Evolutionary conservation across 2,888 invertebrate species (phyloP).

Genomic region (Dryobotodes eremita): DNA sequence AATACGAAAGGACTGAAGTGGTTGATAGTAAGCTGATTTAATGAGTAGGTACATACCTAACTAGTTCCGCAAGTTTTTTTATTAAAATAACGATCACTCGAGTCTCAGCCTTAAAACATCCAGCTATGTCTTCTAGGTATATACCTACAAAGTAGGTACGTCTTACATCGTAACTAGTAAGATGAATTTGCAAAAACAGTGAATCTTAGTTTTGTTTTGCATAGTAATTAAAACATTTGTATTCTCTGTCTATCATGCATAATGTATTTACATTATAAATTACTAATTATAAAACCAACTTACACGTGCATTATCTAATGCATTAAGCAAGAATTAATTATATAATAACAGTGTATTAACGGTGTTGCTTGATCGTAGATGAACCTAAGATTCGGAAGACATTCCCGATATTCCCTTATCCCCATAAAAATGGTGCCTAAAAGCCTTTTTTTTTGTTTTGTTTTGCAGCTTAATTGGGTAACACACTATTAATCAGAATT

Average conservation of each 20-base stretch:
- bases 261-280: conserved; percentile 20
- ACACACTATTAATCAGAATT: too few relatives aligned
- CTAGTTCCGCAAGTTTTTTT: conserved; percentile 48
- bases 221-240: conserved; percentile 2
- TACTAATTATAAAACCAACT: conserved; percentile 7
- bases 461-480: too few relatives aligned
- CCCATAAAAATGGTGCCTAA: not conserved
- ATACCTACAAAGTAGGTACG: not conserved
- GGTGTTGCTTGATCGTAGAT: not conserved
- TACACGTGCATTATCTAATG: not conserved
- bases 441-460: too few relatives aligned
- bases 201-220: conserved; percentile 10
- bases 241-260: conserved; percentile 23
- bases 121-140: not conserved
- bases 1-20: not conserved
- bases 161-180: not conserved
- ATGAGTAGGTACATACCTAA: conserved; percentile 9
- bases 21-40: conserved; percentile 19
- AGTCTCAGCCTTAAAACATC: not conserved
- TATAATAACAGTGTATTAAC: not conserved
- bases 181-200: not conserved
- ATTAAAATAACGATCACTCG: conserved; percentile 21
- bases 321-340: not conserved
- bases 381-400: not conserved
- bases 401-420: not conserved